These are phyloP conservation scores for Andrena minutula DNA, from an alignment of 2,888 invertebrate genomes.

Conservation along the genomic window DNA sequence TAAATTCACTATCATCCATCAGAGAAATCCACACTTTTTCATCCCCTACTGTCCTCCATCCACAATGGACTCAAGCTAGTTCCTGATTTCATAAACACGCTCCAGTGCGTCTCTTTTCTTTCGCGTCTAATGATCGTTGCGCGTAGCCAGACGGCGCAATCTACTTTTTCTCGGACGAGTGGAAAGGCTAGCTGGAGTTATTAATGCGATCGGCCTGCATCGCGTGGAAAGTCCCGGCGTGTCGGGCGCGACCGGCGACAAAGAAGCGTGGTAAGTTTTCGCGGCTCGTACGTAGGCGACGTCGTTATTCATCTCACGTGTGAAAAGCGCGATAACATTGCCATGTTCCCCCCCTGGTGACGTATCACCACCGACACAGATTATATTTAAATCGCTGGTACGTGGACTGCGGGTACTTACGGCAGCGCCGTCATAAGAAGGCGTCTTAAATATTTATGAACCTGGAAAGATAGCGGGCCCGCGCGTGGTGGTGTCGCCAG, in stretches of 20 bases:
- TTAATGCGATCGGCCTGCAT: constrained; percentile 17
- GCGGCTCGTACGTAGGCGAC: constrained; percentile 31
- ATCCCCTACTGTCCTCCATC: too few relatives aligned
- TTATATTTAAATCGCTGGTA: constrained; percentile 75
- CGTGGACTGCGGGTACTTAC: constrained; percentile 56
- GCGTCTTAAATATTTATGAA: constrained; percentile 77
- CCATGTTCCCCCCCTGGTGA: constrained; percentile 56
- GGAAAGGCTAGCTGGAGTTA: constrained; percentile 12
- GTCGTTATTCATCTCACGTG: constrained; percentile 78
- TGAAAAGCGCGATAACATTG: constrained; percentile 79
- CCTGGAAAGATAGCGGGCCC: constrained; percentile 60
- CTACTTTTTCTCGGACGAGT: background rate
- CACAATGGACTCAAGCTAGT: too few relatives aligned
- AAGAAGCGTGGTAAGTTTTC: constrained; percentile 66
- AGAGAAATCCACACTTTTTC: too few relatives aligned
- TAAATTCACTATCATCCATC: too few relatives aligned
- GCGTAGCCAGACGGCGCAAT: background rate
- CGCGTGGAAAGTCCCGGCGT: constrained; percentile 20
- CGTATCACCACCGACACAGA: constrained; percentile 72
- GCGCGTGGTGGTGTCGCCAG: constrained; percentile 51
- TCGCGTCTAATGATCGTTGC: background rate
- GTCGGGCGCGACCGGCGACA: constrained; percentile 20
- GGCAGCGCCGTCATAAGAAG: constrained; percentile 61
- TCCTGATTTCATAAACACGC: background rate
- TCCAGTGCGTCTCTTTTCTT: background rate